Conservation (phyloP, 2,888 invertebrate genomes). For the Drosophila mercatorum region DNA sequence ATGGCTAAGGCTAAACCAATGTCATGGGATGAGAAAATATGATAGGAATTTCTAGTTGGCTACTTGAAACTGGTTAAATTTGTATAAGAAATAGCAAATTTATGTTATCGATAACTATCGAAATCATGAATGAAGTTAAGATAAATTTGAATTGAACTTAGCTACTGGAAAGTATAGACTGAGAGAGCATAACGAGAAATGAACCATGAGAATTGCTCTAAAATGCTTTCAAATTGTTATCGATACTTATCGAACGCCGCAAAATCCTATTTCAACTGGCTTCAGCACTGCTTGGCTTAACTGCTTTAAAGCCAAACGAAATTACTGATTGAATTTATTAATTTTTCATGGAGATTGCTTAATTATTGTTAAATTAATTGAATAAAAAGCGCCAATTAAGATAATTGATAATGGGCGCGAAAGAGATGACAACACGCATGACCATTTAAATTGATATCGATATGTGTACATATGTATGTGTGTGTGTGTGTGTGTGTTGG, state of each 20-base stretch:
- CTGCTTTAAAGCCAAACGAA: not conserved
- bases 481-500: conserved; percentile 1
- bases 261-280: not conserved
- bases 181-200: too few relatives aligned
- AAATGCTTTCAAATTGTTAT: not conserved
- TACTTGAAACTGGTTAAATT: too few relatives aligned
- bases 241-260: not conserved
- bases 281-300: not conserved
- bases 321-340: conserved; percentile 3
- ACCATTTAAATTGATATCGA: conserved; percentile 13
- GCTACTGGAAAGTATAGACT: too few relatives aligned
- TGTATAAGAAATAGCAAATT: too few relatives aligned
- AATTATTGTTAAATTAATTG: conserved; percentile 12
- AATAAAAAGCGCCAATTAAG: conserved; percentile 33
- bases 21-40: too few relatives aligned
- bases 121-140: too few relatives aligned
- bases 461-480: not conserved
- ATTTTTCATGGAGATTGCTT: conserved; percentile 3
- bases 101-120: too few relatives aligned
- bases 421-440: conserved; percentile 15
- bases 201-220: not conserved
- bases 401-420: conserved; percentile 32
- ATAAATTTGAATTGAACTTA: too few relatives aligned
- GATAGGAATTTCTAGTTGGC: too few relatives aligned
- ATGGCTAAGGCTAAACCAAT: too few relatives aligned